Percentiles rank a stretch among this genome's conserved stretches.
Conservation (phyloP, 2,113 vertebrate species). For the Epinephelus lanceolatus region DNA sequence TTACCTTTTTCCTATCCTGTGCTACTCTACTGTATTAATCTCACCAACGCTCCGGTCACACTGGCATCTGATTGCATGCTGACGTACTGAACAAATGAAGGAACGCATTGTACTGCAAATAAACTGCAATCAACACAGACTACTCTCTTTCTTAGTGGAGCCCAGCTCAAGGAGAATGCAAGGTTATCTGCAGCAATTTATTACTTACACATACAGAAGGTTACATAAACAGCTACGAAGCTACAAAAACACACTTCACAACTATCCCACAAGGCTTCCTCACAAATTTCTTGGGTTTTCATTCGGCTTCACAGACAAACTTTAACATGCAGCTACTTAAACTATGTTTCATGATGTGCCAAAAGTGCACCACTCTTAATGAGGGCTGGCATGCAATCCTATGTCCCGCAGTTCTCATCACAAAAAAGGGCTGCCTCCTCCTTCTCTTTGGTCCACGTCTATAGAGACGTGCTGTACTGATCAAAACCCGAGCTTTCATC, state of each 20-base stretch:
- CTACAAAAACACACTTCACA: not conserved
- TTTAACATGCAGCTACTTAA: not conserved
- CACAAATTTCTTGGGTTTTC: not conserved
- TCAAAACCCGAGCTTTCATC: constrained; percentile 72
- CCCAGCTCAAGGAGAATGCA: not conserved
- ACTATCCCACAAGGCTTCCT: not conserved
- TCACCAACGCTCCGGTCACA: not conserved
- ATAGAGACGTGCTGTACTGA: constrained; percentile 47
- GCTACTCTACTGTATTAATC: constrained; percentile 27
- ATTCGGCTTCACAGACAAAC: not conserved
- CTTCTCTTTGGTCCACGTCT: constrained; percentile 38
- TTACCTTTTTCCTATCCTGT: constrained; percentile 25
- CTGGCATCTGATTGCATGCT: not conserved
- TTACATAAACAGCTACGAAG: not conserved
- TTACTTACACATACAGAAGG: not conserved
- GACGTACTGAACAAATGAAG: constrained; percentile 13
- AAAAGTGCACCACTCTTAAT: constrained; percentile 32
- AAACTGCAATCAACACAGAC: constrained; percentile 12
- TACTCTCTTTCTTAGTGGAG: constrained; percentile 14
- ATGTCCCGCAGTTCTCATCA: constrained; percentile 25
- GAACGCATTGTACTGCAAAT: constrained; percentile 41
- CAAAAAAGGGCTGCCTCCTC: constrained; percentile 37
- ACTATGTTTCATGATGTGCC: not conserved
- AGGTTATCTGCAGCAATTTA: not conserved
- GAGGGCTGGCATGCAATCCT: constrained; percentile 23